Percentiles rank a stretch among this genome's conserved stretches.
Conservation (phyloP, 2,888 invertebrate species). For the Drosophila prolongata region DNA sequence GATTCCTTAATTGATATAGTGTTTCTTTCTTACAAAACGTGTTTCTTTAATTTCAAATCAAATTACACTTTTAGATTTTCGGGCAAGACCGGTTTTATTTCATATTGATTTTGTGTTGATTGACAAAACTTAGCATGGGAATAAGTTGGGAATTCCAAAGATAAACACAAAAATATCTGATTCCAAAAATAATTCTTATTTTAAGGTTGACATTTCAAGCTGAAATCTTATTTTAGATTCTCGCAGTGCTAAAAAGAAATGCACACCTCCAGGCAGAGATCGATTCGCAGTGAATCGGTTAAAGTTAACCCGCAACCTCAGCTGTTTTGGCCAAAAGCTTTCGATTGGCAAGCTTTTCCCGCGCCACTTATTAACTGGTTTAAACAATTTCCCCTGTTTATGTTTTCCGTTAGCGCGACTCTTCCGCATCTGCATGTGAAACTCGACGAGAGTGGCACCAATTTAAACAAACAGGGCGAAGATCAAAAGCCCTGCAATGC, state of each 20-base stretch:
- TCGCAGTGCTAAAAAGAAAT: constrained; percentile 25
- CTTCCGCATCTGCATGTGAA: constrained; percentile 32
- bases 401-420: constrained; percentile 19
- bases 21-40: too few species aligned
- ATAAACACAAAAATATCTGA: too few species aligned
- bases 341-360: constrained; percentile 31
- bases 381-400: constrained; percentile 39
- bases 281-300: constrained; percentile 4
- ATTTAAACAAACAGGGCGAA: constrained; percentile 22
- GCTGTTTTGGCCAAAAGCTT: constrained; percentile 45
- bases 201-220: neutral
- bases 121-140: too few species aligned
- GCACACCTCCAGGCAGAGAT: neutral
- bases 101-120: too few species aligned
- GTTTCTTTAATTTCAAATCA: too few species aligned
- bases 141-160: too few species aligned
- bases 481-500: constrained; percentile 36
- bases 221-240: neutral
- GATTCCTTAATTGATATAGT: too few species aligned
- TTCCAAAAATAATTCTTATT: too few species aligned
- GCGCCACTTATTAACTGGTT: constrained; percentile 34
- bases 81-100: too few species aligned
- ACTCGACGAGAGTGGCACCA: constrained; percentile 1
- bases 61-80: too few species aligned
- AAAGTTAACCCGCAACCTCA: constrained; percentile 23